These are phyloP conservation scores for Seira sanloemensis DNA, from an alignment of 2,888 invertebrate genomes.

Conservation along the genomic window DNA sequence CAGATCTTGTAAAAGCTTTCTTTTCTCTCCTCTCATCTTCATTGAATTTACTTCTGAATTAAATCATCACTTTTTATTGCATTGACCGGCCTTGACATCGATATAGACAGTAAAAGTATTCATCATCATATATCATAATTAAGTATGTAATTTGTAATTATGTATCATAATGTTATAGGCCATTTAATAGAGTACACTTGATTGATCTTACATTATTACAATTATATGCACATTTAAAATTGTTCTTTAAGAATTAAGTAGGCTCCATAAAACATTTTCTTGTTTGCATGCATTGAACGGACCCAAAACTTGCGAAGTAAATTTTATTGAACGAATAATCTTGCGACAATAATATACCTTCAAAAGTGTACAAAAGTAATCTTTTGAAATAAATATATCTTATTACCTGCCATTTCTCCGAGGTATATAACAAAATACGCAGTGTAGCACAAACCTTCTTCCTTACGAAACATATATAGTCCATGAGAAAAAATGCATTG, in stretches of 20 bases:
- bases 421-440: constrained; percentile 11
- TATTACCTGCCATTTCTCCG: not conserved
- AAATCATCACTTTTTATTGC: constrained; percentile 59
- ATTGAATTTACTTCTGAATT: constrained; percentile 43
- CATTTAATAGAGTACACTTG: constrained; percentile 21
- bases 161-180: constrained; percentile 29
- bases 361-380: not conserved
- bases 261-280: not conserved
- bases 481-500: not conserved
- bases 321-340: not conserved
- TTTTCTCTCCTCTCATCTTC: not conserved
- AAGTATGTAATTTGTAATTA: constrained; percentile 17
- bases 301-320: not conserved
- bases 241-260: constrained; percentile 8
- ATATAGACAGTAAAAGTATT: constrained; percentile 41
- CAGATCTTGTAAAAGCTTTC: constrained; percentile 24
- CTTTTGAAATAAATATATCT: not conserved
- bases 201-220: constrained; percentile 15
- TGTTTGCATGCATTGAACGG: not conserved
- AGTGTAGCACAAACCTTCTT: not conserved
- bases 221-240: not conserved
- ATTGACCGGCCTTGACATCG: constrained; percentile 61
- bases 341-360: not conserved
- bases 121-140: constrained; percentile 25
- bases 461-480: not conserved